Evolutionary conservation across 2,888 invertebrate genomes (phyloP), one percentile per base, ranked within the genome.

Genomic region (Microctonus hyperodae): DNA sequence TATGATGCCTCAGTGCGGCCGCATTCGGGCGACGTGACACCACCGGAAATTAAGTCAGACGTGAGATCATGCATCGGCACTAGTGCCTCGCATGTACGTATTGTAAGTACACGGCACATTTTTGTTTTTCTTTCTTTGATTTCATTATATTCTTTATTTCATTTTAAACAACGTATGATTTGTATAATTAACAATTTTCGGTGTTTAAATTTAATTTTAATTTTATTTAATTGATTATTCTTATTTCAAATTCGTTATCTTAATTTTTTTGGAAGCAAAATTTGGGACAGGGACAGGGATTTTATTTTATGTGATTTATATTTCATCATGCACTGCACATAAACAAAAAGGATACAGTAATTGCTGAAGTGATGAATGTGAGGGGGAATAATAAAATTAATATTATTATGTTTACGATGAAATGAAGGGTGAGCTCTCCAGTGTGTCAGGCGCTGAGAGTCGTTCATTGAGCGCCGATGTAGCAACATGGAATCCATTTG

Each of bases 401-500:
- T 9, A 33, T 37, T 40, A 50, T 59, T 33, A 20, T 57, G n/a
- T 40, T n/a, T 20, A 31, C 64, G 20, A 60, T 61, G 22, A 28
- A 5, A 28, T 7, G n/a, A 68, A 85, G 85, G 84, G 84, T 69
- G 85, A 85, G 75, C 81, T 85, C 73, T 82, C 85, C 44, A 84
- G 80, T 72, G 71, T 79, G 68, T 78, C 77, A 65, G 77, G 79
- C 53, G 70, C 78, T 31, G 84, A 83, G 72, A 80, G 78, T 65
- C 80, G 83, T 74, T 84, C 87, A 28, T 78, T 87, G 60, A 84
- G 83, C 22, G 88, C 88, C 44, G 91, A 92, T 78, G 86, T 90
- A 40, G 87, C 88, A 5, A 90, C 91, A 72, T 94, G 94, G 94
- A 94, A 94, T 85, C 94, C 94, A 1, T 94, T 94, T 79, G 92